These are phyloP conservation scores for Exephanes ischioxanthus DNA, from an alignment of 2,888 invertebrate genomes.

Conservation along the genomic window DNA sequence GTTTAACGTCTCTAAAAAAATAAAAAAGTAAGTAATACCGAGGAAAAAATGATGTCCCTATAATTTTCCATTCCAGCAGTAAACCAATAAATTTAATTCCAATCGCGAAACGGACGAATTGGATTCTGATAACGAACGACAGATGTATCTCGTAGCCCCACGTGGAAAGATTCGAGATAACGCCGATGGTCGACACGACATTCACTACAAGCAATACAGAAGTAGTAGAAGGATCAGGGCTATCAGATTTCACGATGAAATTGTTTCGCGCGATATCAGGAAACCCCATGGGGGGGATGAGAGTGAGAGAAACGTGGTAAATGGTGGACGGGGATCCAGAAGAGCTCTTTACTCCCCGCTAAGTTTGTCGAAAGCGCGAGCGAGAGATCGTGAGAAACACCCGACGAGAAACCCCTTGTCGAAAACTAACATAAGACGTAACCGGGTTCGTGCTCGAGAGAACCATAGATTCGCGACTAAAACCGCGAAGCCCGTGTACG, in stretches of 20 bases:
- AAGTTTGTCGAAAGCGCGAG: constrained; percentile 28
- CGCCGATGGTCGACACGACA: background rate
- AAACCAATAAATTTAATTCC: background rate
- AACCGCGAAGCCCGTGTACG: constrained; percentile 62
- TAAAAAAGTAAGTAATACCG: background rate
- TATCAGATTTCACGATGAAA: constrained; percentile 42
- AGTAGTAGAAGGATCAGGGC: background rate
- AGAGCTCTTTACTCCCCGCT: constrained; percentile 26
- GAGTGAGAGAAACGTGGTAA: constrained; percentile 10
- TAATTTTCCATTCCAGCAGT: background rate
- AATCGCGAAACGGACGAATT: background rate
- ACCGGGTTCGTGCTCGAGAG: constrained; percentile 58
- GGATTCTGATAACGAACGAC: background rate
- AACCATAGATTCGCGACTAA: constrained; percentile 62
- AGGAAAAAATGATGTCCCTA: too few relatives aligned
- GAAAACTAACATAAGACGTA: constrained; percentile 57
- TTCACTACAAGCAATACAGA: background rate
- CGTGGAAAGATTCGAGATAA: background rate
- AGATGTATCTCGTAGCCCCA: background rate
- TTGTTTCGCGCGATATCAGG: constrained; percentile 38
- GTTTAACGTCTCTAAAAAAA: background rate
- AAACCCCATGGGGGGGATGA: constrained; percentile 1
- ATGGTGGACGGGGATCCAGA: background rate
- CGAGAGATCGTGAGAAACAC: constrained; percentile 56
- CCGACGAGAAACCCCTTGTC: constrained; percentile 53